A percentile compares a stretch with the other conserved stretches of the same genome.
These are phyloP conservation scores for Trachymyrmex cornetzi DNA, from an alignment of 1,140 invertebrate genomes.

Conservation along the genomic window DNA sequence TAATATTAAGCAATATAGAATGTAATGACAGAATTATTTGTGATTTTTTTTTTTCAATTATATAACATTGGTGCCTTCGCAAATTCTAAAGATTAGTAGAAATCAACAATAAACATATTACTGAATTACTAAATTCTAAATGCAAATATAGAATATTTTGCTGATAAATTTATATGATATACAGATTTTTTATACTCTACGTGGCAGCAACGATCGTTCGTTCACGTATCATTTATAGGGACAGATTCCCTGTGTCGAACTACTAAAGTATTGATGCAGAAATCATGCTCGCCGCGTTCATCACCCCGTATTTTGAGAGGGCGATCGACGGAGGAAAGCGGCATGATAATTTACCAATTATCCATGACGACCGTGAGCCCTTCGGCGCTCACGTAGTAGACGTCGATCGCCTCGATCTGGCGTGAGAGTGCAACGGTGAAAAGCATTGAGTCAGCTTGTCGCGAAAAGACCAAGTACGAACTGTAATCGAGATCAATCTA, in stretches of 20 bases:
- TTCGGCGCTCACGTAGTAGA: slow-evolving; percentile 65
- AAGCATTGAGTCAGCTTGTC: slow-evolving; percentile 29
- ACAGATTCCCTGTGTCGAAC: background rate
- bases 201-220: background rate
- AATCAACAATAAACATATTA: background rate
- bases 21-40: background rate
- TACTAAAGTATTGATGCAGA: slow-evolving; percentile 52
- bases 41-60: too few relatives aligned
- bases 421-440: slow-evolving; percentile 55
- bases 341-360: slow-evolving; percentile 69
- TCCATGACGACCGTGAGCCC: slow-evolving; percentile 57
- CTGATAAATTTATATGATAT: background rate
- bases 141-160: background rate
- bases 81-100: background rate
- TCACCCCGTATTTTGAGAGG: slow-evolving; percentile 51
- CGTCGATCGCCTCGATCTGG: slow-evolving; percentile 41
- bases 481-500: slow-evolving; percentile 3
- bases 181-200: background rate
- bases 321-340: slow-evolving; percentile 56
- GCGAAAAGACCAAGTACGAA: slow-evolving; percentile 13
- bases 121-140: background rate
- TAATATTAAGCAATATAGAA: too few relatives aligned
- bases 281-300: slow-evolving; percentile 54
- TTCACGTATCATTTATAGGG: background rate
- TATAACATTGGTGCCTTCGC: too few relatives aligned